Base-by-base conservation (phyloP, 2,888 invertebrate species). In the Gasteruption jaculator region DNA sequence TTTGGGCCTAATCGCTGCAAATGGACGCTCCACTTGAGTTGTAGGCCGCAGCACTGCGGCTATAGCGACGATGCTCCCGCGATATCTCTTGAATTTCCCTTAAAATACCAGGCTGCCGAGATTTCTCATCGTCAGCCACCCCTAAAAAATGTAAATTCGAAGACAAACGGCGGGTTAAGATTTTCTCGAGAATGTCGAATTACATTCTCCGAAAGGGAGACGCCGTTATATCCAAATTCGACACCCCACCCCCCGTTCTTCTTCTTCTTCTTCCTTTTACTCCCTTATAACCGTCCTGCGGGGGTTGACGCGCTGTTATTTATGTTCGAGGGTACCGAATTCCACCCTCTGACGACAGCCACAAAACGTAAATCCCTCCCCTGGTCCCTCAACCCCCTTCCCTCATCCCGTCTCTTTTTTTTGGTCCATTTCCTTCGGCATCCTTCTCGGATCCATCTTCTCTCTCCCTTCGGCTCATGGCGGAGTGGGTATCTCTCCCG, bases 321-420 rank as follows among this genome's bases (percentile, higher is more conserved):
- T 62, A 61, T 61, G 61, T 52, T 49, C 48, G 52, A 48, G 55
- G 49, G 52, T 52, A n/a, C n/a, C 48, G 46, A 49, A 47, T 57
- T 54, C 53, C 57, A 57, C 52, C 57, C 61, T 54, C 50, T 48
- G 53, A 51, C 53, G 54, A 50, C 58, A 53, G 56, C 38, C 54
- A 46, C 49, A 47, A n/a, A n/a, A 50, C 57, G 44, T 54, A 52
- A 56, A 57, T 49, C 46, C 54, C 41, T 48, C 45, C 37, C 30
- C 31, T 31, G 25, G 26, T 37, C 43, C 41, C 38, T 42, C 42
- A 31, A 33, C 40, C 22, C 24, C 25, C 33, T 40, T 45, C 41
- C 41, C 39, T 19, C 20, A 24, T 22, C 40, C 27, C 39, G 11
- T 20, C 27, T 31, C n/a, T n/a, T n/a, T n/a, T n/a, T n/a, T n/a